Conservation (phyloP, 2,888 invertebrate species). For the Sarcophaga caerulescens region DNA sequence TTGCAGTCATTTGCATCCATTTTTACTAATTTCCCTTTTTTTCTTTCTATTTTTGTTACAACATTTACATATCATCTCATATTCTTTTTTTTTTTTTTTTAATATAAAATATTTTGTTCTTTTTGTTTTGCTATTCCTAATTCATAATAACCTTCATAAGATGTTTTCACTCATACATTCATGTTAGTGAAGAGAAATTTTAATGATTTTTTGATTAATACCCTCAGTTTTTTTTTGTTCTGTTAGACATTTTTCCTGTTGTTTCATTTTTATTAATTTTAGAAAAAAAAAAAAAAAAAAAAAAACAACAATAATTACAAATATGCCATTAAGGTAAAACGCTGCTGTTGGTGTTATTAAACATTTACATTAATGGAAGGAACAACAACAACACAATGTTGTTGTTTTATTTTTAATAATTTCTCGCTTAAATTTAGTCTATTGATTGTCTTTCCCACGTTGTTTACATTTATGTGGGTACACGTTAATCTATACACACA, state of each 20-base stretch:
- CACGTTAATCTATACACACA: too few relatives aligned
- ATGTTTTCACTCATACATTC: neutral
- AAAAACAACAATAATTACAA: too few relatives aligned
- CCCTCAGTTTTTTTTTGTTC: neutral
- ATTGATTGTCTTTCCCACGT: too few relatives aligned
- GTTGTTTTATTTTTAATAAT: neutral
- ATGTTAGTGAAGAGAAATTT: neutral
- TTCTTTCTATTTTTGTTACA: too few relatives aligned
- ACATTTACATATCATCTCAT: too few relatives aligned
- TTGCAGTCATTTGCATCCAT: too few relatives aligned
- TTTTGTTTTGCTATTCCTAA: neutral
- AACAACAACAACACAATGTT: neutral
- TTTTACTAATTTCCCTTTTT: too few relatives aligned
- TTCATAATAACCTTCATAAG: conserved; percentile 16
- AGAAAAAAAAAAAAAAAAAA: too few relatives aligned
- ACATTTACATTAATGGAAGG: neutral
- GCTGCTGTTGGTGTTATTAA: neutral
- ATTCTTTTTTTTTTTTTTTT: neutral
- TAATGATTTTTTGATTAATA: conserved; percentile 39
- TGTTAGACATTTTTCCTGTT: too few relatives aligned
- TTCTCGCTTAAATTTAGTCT: neutral
- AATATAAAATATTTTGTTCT: neutral
- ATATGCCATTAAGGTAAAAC: too few relatives aligned
- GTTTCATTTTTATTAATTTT: too few relatives aligned
- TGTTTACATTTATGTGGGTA: too few relatives aligned